Conservation (phyloP, 2,113 vertebrate species). For the Mastomys coucha region DNA sequence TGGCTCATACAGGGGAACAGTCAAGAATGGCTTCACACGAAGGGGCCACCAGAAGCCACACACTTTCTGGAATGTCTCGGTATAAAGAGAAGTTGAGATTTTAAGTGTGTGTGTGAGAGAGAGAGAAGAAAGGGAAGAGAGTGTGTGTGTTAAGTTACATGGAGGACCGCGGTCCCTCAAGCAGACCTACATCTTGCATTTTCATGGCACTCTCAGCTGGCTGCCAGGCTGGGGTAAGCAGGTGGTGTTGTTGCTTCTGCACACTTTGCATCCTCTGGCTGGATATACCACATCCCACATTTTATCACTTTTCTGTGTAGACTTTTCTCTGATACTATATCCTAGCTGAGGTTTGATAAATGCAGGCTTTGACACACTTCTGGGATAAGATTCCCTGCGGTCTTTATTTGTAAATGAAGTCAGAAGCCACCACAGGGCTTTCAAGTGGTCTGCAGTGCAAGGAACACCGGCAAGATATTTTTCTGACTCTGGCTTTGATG, state of each 20-base stretch:
- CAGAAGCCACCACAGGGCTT: neutral
- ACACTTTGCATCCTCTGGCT: neutral
- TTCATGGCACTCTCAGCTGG: neutral
- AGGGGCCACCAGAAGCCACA: neutral
- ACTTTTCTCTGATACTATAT: neutral
- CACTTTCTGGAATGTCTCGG: constrained; percentile 45
- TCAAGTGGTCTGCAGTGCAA: neutral
- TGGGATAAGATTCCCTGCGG: neutral
- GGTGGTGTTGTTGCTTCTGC: neutral
- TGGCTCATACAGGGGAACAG: neutral
- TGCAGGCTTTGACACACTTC: neutral
- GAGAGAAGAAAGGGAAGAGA: neutral
- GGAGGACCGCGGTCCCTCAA: neutral
- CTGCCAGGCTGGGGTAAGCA: neutral
- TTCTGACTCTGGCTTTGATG: too few relatives aligned
- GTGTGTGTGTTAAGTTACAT: neutral
- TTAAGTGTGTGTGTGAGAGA: too few relatives aligned
- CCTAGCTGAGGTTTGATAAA: neutral
- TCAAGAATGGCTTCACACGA: neutral
- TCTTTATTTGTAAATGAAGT: neutral
- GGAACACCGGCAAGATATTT: too few relatives aligned
- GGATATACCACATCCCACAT: neutral
- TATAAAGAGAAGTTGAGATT: neutral
- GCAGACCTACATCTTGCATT: neutral
- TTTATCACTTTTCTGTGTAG: neutral